Evolutionary conservation across 2,888 invertebrate species (phyloP).

Genomic region (Disparrhopalites patrizii): DNA sequence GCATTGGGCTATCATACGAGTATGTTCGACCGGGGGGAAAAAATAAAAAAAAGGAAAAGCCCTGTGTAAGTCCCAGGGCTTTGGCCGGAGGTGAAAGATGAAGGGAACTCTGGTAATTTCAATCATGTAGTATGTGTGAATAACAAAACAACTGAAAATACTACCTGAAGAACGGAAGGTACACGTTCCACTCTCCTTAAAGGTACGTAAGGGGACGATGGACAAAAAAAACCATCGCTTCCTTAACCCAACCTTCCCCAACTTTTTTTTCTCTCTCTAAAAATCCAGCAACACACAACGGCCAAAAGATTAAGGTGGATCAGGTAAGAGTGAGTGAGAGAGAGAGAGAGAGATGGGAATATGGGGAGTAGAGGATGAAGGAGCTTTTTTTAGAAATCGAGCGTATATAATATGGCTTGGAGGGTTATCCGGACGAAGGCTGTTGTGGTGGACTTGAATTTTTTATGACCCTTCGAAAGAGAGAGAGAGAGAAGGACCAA

Average conservation of each 20-base stretch:
- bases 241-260: constrained; percentile 29
- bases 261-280: no score
- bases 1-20: no score
- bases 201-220: constrained; percentile 5
- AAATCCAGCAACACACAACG: constrained; percentile 22
- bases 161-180: constrained; percentile 4
- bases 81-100: constrained; percentile 18
- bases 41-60: neutral
- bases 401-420: constrained; percentile 4
- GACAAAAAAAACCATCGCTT: constrained; percentile 21
- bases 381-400: constrained; percentile 17
- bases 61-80: neutral
- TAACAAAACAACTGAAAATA: constrained; percentile 10
- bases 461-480: constrained; percentile 31
- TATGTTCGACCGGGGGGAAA: no score
- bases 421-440: constrained; percentile 13
- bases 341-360: constrained; percentile 5
- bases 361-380: constrained; percentile 16
- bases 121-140: constrained; percentile 6
- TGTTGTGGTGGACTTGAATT: constrained; percentile 30
- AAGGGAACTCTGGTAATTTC: constrained; percentile 6
- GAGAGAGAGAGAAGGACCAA: no score
- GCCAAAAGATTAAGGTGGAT: constrained; percentile 31
- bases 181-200: constrained; percentile 9
- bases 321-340: constrained; percentile 20